Evolutionary conservation across 2,888 invertebrate species (phyloP), one percentile per base, ranked within the genome.

Genomic region (Eilema depressum): DNA sequence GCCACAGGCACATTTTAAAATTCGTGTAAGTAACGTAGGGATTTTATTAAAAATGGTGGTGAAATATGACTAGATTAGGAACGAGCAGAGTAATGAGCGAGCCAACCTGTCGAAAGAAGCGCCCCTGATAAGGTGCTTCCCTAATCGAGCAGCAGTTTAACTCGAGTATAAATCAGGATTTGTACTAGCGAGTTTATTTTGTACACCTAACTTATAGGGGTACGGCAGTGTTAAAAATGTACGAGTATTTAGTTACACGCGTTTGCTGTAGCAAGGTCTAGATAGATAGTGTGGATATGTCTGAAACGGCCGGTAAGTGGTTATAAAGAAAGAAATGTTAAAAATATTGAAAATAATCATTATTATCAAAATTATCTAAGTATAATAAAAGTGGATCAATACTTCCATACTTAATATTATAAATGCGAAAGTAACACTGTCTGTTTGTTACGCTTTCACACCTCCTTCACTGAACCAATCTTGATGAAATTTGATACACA

Each of bases 81-180:
- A 10, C 14, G 37, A 37, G 2, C 26, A 25, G 59, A 26, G 57
- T 66, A 66, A 66, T 59, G 66, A 66, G 65, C 56, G 8, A 33
- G 17, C 30, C 56, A 30, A 57, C 65, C 65, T 65, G 33, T 25
- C 56, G 23, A 65, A n/a, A 65, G 57, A 3, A 65, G 33, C 20
- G 56, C 30, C 33, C 25, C 20, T 57, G 65, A 65, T 57, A 33
- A 65, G 30, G 64, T 23, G 65, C 14, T n/a, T 17, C 65, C 47
- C 56, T 56, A 57, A 65, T 47, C 28, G 41, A 53, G 65, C 3
- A 23, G 30, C 30, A 65, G 65, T 30, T 65, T 53, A 56, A 30
- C 33, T 30, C 5, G 37, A n/a, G n/a, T 53, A 56, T 56, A 65
- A 53, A 65, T 65, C 64, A 56, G 30, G 65, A 57, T 57, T 56